Evolutionary conservation across 2,888 invertebrate species (phyloP).

Genomic region (Nomada lathburiana): DNA sequence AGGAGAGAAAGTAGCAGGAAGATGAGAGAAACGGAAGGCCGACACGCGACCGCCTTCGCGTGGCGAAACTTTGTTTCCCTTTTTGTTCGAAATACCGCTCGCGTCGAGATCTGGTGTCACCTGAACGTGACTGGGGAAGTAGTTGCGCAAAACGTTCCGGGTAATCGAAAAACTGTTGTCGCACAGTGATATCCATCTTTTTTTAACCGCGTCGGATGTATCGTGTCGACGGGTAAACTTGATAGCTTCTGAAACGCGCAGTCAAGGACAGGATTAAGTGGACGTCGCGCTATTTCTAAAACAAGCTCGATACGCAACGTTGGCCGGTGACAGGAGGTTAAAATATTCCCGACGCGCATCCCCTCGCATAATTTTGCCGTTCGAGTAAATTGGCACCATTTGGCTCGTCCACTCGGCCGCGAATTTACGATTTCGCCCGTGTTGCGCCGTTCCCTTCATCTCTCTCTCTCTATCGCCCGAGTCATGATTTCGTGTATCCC

Average conservation of each 20-base stretch:
- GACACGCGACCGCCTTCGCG: conserved; percentile 45
- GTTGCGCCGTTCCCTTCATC: neutral
- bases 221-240: too few species aligned
- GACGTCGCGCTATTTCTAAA: conserved; percentile 24
- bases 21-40: conserved; percentile 29
- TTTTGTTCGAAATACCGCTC: neutral
- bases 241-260: too few species aligned
- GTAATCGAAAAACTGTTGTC: too few species aligned
- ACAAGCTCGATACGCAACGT: conserved; percentile 24
- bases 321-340: conserved; percentile 21
- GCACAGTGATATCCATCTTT: too few species aligned
- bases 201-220: too few species aligned
- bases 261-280: too few species aligned
- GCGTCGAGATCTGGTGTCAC: too few species aligned
- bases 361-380: conserved; percentile 51
- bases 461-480: neutral
- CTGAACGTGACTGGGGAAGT: too few species aligned
- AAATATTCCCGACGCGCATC: conserved; percentile 47
- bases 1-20: neutral
- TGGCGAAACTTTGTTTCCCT: conserved; percentile 20
- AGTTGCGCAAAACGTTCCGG: too few species aligned
- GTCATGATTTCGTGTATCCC: conserved; percentile 34
- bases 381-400: conserved; percentile 60
- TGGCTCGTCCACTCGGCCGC: conserved; percentile 40
- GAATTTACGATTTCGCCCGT: conserved; percentile 52